A percentile compares a stretch with the other conserved stretches of the same genome.
These are phyloP conservation scores for Minunthozetes semirufus DNA, from an alignment of 2,888 invertebrate species.

Conservation along the genomic window DNA sequence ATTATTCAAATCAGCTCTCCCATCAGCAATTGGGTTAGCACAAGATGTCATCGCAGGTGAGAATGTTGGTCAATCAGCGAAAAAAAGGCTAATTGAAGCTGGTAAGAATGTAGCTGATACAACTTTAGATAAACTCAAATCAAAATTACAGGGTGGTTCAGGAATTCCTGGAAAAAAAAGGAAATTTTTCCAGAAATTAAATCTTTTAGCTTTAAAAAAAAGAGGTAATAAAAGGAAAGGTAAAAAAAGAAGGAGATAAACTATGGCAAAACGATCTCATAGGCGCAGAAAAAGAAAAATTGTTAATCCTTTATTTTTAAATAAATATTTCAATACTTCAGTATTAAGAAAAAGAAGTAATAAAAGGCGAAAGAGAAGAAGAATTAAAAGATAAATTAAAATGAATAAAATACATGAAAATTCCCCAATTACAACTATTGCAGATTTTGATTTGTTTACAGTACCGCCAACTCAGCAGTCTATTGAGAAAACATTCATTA, in stretches of 20 bases:
- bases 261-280: no score
- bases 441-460: constrained; percentile 29
- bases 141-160: not conserved
- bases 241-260: no score
- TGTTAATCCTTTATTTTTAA: no score
- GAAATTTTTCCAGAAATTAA: no score
- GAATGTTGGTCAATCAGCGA: not conserved
- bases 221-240: no score
- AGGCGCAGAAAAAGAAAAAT: no score
- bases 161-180: not conserved
- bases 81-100: not conserved
- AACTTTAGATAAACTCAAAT: not conserved
- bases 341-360: not conserved
- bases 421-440: constrained; percentile 9
- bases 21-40: not conserved
- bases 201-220: no score
- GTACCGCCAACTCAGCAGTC: constrained; percentile 21
- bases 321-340: no score
- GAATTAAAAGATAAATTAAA: not conserved
- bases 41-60: not conserved
- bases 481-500: not conserved
- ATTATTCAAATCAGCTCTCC: not conserved
- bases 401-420: constrained; percentile 3
- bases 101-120: not conserved
- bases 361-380: not conserved